Evolutionary conservation across 2,113 vertebrate genomes (phyloP).

Genomic region (Leptobrachium leishanense): DNA sequence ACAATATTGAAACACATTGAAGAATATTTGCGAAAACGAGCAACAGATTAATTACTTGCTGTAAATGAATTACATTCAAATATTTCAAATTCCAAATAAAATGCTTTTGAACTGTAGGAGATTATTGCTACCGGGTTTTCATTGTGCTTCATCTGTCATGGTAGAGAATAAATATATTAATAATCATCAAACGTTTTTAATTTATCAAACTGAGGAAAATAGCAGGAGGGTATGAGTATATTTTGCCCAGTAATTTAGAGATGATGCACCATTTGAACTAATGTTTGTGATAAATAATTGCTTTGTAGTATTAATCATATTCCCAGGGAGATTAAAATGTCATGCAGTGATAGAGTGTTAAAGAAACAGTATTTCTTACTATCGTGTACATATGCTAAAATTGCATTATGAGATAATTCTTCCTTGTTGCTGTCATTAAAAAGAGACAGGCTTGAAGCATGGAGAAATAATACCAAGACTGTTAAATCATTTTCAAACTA

Average conservation of each 20-base stretch:
- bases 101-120: slow-evolving; percentile 52
- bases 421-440: slow-evolving; percentile 48
- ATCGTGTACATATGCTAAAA: slow-evolving; percentile 55
- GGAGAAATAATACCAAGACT: background rate
- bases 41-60: no score
- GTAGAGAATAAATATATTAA: slow-evolving; percentile 56
- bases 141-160: slow-evolving; percentile 51
- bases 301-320: slow-evolving; percentile 66
- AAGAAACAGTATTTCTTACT: slow-evolving; percentile 64
- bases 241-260: slow-evolving; percentile 58
- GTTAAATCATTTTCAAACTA: background rate
- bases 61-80: slow-evolving; percentile 30
- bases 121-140: slow-evolving; percentile 49
- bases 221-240: slow-evolving; percentile 60
- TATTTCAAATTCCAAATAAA: slow-evolving; percentile 54
- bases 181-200: slow-evolving; percentile 64
- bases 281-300: slow-evolving; percentile 68
- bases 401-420: slow-evolving; percentile 50
- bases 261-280: slow-evolving; percentile 65
- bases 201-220: slow-evolving; percentile 59
- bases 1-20: no score
- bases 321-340: slow-evolving; percentile 71
- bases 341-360: slow-evolving; percentile 68
- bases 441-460: slow-evolving; percentile 28
- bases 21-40: no score